Base-by-base conservation (phyloP, 1,140 invertebrate genomes). In the Macrotrachela quadricornifera region DNA sequence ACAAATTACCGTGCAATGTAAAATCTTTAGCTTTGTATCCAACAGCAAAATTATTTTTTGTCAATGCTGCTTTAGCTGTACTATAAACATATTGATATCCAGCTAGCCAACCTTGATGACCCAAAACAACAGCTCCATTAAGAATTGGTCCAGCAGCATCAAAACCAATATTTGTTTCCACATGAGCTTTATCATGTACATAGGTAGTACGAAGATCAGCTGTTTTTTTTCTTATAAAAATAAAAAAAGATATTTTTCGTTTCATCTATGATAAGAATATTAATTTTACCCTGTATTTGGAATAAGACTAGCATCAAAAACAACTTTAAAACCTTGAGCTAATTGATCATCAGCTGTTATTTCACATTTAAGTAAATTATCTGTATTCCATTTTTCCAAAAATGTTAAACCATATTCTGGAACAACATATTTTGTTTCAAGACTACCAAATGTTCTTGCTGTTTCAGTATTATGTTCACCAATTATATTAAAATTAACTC, bases 361-460 rank as follows among this genome's bases (percentile, higher is more conserved):
- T 71, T 95, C 90, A 54, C 87, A 86, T 56, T 79, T 79, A 37
- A 99, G 74, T 36, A 82, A 82, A 72, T 97, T 97, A 65, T 95
- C 86, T 41, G 92, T 97, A 69, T 86, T 96, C 92, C 91, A 97
- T 69, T 90, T 96, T 71, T 99, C 92, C 56, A 84, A 83, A 64
- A 97, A 83, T 46, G 86, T 91, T 16, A 96, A 64, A 61, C 79
- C 87, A 71, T 88, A 84, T 61, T 92, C 85, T 63, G 81, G 81
- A 58, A 85, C 76, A 67, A 82, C 85, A 71, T 94, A 92, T 73
- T 92, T 94, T 37, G 85, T 90, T 71, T 92, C 86, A 61, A 95
- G 76, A 52, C 77, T 82, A 49, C 85, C 88, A 61, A 81, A 79
- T 10, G 90, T 81, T 71, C 87, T 90, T 62, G 85, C 85, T 58